Evolutionary conservation across 2,888 invertebrate genomes (phyloP).

Genomic region (Trachelus tabidus): DNA sequence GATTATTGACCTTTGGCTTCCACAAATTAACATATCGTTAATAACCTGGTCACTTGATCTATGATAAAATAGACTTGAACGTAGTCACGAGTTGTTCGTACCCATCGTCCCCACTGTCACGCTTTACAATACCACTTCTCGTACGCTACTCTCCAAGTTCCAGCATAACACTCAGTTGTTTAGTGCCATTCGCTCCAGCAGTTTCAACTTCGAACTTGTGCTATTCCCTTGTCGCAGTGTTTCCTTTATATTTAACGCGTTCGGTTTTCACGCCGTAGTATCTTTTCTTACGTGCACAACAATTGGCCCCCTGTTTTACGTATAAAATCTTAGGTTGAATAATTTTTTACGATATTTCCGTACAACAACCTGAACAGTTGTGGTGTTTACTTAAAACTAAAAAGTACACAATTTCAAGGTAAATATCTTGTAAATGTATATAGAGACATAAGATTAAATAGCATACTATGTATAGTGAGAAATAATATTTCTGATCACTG

Average conservation of each 20-base stretch:
- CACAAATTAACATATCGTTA: background rate
- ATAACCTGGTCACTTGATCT: background rate
- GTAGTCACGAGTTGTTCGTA: slow-evolving; percentile 30
- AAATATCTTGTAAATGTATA: background rate
- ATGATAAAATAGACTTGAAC: slow-evolving; percentile 24
- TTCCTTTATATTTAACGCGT: background rate
- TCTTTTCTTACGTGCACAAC: background rate
- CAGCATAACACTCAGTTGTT: slow-evolving; percentile 54
- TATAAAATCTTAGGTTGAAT: background rate
- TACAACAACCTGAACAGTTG: background rate
- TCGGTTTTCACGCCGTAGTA: background rate
- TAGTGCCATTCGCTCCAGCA: slow-evolving; percentile 51
- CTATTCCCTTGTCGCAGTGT: slow-evolving; percentile 12
- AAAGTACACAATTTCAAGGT: background rate
- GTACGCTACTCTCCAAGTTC: slow-evolving; percentile 42
- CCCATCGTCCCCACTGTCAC: slow-evolving; percentile 25
- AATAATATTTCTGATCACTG: slow-evolving; percentile 31
- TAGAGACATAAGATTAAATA: background rate
- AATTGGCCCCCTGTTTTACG: background rate
- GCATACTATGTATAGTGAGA: background rate
- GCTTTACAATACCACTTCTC: slow-evolving; percentile 38
- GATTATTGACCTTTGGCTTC: background rate
- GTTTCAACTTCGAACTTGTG: slow-evolving; percentile 21
- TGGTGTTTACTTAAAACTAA: background rate
- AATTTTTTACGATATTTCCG: background rate